Conservation (phyloP, 2,113 vertebrate genomes). For the Phalacrocorax carbo region DNA sequence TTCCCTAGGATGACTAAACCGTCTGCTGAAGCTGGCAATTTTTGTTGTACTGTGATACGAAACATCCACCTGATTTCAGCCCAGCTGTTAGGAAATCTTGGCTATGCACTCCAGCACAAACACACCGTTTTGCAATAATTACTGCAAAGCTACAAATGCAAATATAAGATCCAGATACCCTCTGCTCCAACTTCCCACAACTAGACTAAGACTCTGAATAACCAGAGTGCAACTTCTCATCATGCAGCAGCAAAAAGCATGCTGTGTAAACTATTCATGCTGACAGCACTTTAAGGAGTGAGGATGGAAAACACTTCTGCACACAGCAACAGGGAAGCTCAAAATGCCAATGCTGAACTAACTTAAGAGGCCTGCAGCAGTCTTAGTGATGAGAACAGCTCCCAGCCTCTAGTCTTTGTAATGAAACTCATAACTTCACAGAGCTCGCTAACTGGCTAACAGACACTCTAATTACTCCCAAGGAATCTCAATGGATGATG, state of each 20-base stretch:
- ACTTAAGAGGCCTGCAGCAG: neutral
- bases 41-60: accelerated
- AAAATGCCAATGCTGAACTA: neutral
- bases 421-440: neutral
- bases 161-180: neutral
- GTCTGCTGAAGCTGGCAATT: neutral
- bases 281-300: neutral
- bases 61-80: neutral
- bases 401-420: neutral
- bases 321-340: neutral
- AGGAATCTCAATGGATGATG: neutral
- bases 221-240: neutral
- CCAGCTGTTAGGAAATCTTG: neutral
- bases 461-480: neutral
- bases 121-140: conserved; percentile 13
- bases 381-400: neutral
- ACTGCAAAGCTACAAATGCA: neutral
- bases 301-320: neutral
- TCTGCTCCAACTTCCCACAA: neutral
- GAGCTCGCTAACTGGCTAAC: neutral
- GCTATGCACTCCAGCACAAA: neutral
- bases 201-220: neutral
- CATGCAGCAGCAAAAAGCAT: neutral
- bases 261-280: neutral
- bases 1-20: neutral